Conservation (phyloP, 2,113 vertebrate genomes). For the Protomyctophum bolini region DNA sequence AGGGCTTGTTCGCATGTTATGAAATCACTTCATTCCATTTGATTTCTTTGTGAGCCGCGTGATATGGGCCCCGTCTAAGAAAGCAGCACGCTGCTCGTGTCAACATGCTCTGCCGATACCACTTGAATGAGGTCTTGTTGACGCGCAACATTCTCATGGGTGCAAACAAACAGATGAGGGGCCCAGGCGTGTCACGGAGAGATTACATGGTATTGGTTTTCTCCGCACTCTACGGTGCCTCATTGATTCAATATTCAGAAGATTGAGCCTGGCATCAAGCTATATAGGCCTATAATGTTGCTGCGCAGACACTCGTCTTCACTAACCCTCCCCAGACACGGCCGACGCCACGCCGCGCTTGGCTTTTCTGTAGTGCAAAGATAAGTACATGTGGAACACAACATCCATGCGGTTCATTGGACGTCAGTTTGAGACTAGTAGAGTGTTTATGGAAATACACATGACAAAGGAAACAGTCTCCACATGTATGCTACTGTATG, state of each 20-base stretch:
- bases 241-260: conserved; percentile 69
- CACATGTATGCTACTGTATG: too few relatives aligned
- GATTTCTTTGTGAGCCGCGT: too few relatives aligned
- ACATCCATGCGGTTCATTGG: conserved; percentile 14
- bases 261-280: conserved; percentile 44
- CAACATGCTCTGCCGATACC: too few relatives aligned
- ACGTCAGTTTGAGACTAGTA: neutral
- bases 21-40: too few relatives aligned
- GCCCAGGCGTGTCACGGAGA: conserved; percentile 44
- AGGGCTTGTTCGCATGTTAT: too few relatives aligned
- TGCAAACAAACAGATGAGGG: conserved; percentile 34
- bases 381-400: conserved; percentile 15
- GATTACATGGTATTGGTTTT: conserved; percentile 61
- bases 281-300: conserved; percentile 39
- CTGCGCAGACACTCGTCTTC: conserved; percentile 26
- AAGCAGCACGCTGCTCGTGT: too few relatives aligned
- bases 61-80: too few relatives aligned
- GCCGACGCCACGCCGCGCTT: conserved; percentile 17
- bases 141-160: conserved; percentile 41
- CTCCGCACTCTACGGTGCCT: conserved; percentile 50
- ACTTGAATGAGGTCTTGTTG: conserved; percentile 30
- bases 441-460: too few relatives aligned
- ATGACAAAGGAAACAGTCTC: too few relatives aligned
- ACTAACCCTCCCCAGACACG: conserved; percentile 30
- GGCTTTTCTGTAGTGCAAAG: neutral